These are phyloP conservation scores for Oxystoma pomonae DNA, from an alignment of 2,888 invertebrate species.

Conservation along the genomic window DNA sequence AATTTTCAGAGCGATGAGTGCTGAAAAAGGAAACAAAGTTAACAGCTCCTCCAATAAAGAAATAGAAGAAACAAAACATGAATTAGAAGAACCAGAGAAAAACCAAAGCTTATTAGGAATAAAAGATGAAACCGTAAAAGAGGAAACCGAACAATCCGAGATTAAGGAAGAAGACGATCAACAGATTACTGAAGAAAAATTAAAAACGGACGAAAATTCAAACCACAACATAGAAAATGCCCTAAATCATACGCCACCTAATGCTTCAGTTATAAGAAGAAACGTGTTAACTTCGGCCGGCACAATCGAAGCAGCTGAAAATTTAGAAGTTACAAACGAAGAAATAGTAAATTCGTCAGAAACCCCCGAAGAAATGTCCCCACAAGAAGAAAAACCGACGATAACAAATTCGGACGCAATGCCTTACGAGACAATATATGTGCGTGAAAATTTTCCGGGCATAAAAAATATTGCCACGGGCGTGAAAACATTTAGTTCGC, in stretches of 20 bases:
- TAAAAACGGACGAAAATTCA: background rate
- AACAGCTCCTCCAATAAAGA: background rate
- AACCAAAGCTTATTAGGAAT: background rate
- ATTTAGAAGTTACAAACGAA: slow-evolving; percentile 40
- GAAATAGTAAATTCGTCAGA: slow-evolving; percentile 39
- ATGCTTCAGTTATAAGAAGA: slow-evolving; percentile 32
- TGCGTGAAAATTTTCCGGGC: background rate
- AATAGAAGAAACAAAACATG: background rate
- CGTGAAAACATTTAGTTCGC: slow-evolving; percentile 12
- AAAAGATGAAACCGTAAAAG: too few relatives aligned
- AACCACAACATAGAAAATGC: background rate
- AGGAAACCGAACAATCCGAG: background rate
- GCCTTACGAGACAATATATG: slow-evolving; percentile 3
- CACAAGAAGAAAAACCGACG: slow-evolving; percentile 19
- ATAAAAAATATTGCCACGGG: slow-evolving; percentile 8
- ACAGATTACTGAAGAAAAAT: background rate
- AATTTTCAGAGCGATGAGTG: background rate
- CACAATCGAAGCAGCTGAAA: slow-evolving; percentile 38
- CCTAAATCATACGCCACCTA: background rate
- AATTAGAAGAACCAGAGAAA: background rate
- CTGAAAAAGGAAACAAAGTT: background rate
- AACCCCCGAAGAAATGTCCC: slow-evolving; percentile 25
- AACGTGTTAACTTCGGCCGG: slow-evolving; percentile 44
- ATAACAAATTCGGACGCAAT: slow-evolving; percentile 12
- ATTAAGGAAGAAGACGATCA: background rate